These are phyloP conservation scores for Hexactinellida sp. DNA, from an alignment of 37 sponge, comb jelly and placozoan species.

Conservation along the genomic window DNA sequence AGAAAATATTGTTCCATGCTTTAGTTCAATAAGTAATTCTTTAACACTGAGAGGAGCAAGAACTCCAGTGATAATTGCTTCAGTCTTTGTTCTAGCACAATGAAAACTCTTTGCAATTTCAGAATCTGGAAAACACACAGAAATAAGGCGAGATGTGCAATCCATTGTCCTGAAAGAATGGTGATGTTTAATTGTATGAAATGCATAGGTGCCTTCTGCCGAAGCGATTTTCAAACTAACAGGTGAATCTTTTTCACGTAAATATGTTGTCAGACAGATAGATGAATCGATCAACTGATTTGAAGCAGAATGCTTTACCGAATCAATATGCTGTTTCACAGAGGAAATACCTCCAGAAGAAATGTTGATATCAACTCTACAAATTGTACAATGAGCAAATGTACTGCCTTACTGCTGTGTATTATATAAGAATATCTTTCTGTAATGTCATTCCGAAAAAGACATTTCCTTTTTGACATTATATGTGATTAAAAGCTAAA, in stretches of 20 bases:
- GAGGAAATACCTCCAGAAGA: neutral
- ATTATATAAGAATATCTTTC: neutral
- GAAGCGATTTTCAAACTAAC: neutral
- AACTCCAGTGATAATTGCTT: slow-evolving; percentile 1
- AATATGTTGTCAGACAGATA: neutral
- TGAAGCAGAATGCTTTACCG: neutral
- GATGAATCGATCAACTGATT: neutral
- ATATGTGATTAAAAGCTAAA: neutral
- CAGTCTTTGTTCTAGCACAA: neutral
- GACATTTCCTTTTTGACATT: neutral
- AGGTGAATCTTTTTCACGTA: neutral
- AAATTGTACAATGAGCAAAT: neutral
- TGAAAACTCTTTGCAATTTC: neutral
- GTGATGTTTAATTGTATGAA: slow-evolving; percentile 9
- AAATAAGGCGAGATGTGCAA: neutral
- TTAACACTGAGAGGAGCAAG: neutral
- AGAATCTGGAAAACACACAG: slow-evolving; percentile 8
- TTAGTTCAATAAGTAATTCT: neutral
- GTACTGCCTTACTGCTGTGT: neutral
- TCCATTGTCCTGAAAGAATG: slow-evolving; percentile 9
- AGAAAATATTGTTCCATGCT: neutral
- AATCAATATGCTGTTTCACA: neutral
- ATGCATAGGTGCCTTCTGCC: neutral
- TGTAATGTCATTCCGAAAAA: neutral
- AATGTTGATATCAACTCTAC: neutral